Percentiles rank a stretch among this genome's conserved stretches.
phyloP scores from a whole-genome alignment of 2,888 invertebrate genomes.

The Dysmachus trigonus region DNA sequence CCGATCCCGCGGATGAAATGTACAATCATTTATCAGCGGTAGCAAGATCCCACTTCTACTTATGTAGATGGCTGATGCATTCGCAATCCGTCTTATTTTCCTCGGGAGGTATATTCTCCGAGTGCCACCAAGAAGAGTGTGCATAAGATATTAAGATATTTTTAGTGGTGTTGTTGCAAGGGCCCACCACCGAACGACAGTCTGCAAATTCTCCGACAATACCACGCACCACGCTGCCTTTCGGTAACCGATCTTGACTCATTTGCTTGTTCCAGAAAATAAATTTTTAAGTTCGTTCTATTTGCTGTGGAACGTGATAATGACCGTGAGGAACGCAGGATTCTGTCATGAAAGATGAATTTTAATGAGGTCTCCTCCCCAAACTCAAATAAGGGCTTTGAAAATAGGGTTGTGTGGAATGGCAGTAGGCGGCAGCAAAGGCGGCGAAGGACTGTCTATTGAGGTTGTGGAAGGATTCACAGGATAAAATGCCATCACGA shows the following conservation, averaged over 20 bases:
- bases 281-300: background rate
- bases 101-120: background rate
- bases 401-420: background rate
- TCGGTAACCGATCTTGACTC: background rate
- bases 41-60: background rate
- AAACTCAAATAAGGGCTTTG: background rate
- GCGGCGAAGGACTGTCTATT: background rate
- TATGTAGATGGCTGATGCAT: background rate
- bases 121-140: background rate
- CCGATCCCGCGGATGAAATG: background rate
- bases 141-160: background rate
- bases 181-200: background rate
- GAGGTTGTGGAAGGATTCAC: conserved; percentile 18
- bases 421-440: no score
- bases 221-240: no score
- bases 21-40: background rate
- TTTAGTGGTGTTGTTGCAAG: background rate
- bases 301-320: conserved; percentile 10
- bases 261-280: background rate
- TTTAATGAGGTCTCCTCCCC: background rate
- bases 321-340: conserved; percentile 25
- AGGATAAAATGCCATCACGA: conserved; percentile 35
- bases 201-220: background rate
- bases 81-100: conserved; percentile 13
- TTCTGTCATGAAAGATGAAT: conserved; percentile 32